These are phyloP conservation scores for Entelurus aequoreus DNA, from an alignment of 2,113 vertebrate genomes.

Conservation along the genomic window DNA sequence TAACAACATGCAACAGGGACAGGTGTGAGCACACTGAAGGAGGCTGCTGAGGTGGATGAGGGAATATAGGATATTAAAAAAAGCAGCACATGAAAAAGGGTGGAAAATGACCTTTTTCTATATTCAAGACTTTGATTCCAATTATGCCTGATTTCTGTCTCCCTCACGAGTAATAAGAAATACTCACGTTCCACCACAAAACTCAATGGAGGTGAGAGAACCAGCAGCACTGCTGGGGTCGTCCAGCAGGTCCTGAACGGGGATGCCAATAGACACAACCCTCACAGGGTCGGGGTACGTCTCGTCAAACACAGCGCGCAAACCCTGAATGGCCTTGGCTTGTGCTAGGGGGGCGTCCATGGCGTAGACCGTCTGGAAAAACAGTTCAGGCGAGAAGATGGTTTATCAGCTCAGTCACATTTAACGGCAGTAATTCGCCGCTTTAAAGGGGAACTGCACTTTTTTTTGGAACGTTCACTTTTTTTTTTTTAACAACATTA, in stretches of 20 bases:
- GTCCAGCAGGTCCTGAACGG: slow-evolving; percentile 82
- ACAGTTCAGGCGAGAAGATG: background rate
- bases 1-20: slow-evolving; percentile 27
- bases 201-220: slow-evolving; percentile 87
- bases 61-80: background rate
- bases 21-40: background rate
- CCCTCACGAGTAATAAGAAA: background rate
- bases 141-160: too few species aligned
- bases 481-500: background rate
- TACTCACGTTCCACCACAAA: slow-evolving; percentile 97
- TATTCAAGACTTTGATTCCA: background rate
- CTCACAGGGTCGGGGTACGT: slow-evolving; percentile 95
- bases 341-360: slow-evolving; percentile 82
- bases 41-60: slow-evolving; percentile 6
- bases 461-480: background rate
- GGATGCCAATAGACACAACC: slow-evolving; percentile 89
- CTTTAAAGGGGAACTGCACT: background rate
- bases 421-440: too few species aligned
- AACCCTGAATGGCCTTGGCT: slow-evolving; percentile 93
- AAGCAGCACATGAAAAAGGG: too few species aligned
- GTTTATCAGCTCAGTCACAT: too few species aligned
- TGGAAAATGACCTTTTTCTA: background rate
- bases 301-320: slow-evolving; percentile 95
- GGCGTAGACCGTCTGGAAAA: slow-evolving; percentile 80
- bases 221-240: slow-evolving; percentile 85